Conservation (phyloP, 2,113 vertebrate genomes). For the Onychostruthus taczanowskii region DNA sequence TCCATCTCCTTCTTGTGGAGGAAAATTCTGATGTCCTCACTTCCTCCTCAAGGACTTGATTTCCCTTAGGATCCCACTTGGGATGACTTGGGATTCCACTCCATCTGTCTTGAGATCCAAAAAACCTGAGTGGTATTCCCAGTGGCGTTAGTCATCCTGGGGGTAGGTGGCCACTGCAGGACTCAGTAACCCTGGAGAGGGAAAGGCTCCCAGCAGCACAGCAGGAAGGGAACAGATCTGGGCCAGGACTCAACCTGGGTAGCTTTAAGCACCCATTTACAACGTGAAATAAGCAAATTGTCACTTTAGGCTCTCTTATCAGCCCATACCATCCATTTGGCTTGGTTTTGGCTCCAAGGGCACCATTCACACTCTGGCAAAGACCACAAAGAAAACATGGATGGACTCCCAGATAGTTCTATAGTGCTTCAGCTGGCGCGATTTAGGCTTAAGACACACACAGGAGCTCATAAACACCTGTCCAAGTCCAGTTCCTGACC, state of each 20-base stretch:
- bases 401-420: neutral
- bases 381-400: neutral
- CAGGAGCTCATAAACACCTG: neutral
- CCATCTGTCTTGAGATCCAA: neutral
- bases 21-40: neutral
- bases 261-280: neutral
- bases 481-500: neutral
- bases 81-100: neutral
- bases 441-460: neutral
- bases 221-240: neutral
- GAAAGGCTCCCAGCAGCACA: fast-evolving
- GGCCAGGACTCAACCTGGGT: neutral
- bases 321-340: neutral
- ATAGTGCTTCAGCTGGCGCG: fast-evolving
- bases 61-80: neutral
- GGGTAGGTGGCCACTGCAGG: neutral
- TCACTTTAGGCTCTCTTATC: neutral
- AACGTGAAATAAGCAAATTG: neutral
- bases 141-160: neutral
- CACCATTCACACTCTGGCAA: neutral
- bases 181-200: neutral
- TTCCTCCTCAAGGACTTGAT: neutral
- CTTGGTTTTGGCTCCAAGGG: neutral
- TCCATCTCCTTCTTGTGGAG: fast-evolving
- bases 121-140: neutral